phyloP scores from a whole-genome alignment of 2,797 vertebrate genomes.

The Denticeps clupeoides region DNA sequence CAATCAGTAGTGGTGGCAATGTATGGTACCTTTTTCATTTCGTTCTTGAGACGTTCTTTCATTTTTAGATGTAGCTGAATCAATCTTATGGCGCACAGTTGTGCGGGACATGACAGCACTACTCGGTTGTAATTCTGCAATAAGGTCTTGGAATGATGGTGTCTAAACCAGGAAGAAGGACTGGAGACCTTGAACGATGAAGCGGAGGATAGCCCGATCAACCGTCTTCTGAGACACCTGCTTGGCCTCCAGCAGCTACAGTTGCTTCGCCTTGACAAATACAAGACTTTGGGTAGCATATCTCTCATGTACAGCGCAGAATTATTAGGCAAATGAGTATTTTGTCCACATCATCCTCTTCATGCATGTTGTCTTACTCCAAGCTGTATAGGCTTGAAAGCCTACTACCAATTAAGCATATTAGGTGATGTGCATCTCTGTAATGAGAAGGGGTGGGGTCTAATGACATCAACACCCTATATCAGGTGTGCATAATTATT shows the following conservation, averaged over 20 bases:
- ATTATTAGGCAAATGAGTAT: too few relatives aligned
- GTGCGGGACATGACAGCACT: background rate
- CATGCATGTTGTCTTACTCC: too few relatives aligned
- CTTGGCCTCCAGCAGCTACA: background rate
- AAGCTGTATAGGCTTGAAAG: too few relatives aligned
- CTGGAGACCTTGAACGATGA: background rate
- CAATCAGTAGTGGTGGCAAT: slow-evolving; percentile 8
- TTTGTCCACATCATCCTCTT: too few relatives aligned
- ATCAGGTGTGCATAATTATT: too few relatives aligned
- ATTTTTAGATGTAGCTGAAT: slow-evolving; percentile 1
- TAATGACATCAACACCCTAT: too few relatives aligned
- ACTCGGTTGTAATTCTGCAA: slow-evolving; percentile 1
- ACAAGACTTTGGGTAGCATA: too few relatives aligned
- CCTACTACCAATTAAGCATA: too few relatives aligned
- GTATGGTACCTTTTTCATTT: background rate
- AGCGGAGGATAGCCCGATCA: background rate
- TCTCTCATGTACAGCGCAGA: too few relatives aligned
- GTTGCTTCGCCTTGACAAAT: too few relatives aligned
- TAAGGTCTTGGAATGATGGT: background rate
- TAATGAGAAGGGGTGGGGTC: too few relatives aligned
- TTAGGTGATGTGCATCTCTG: too few relatives aligned
- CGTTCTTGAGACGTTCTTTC: background rate
- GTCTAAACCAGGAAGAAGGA: background rate
- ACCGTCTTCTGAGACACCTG: background rate
- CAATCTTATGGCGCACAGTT: slow-evolving; percentile 3